Base-by-base conservation (phyloP, 2,888 invertebrate species). In the Amiota mariae region DNA sequence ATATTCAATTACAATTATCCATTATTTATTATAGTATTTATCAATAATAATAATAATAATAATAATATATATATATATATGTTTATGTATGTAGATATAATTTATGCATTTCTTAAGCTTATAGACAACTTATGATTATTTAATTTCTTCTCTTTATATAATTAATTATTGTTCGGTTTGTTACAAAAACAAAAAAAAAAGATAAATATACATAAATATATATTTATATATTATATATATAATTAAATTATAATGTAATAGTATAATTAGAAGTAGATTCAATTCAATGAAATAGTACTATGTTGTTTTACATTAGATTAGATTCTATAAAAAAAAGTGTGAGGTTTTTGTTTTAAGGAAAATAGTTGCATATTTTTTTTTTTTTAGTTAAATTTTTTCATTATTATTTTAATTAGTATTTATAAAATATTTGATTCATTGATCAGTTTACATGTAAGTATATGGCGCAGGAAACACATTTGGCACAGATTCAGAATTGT, bases 401-500 rank as follows among this genome's bases (percentile, higher is more conserved):
- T 70, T 71, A 9, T 59, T 20, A 24, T 54, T 10, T 36, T 68
- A 18, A 46, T 59, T 59, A 24, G 36, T 76, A 51, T 59, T 59
- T n/a, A 59, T 18, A 59, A 59, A 11, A 11, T 59, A 59, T 18
- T 18, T 18, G 20, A 11, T 36, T 36, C 36, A 36, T 15, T 59
- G 18, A 15, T 51, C 51, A 84, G 78, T 73, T 78, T 15, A n/a
- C 13, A 51, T 6, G 12, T n/a, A n/a, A 3, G 51, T 76, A 70
- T 79, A 76, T 81, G 83, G 78, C 80, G 78, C 80, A 81, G 79
- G 81, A 84, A 80, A 79, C 79, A 79, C 80, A 78, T 73, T 80
- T 87, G 88, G 88, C 88, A 87, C 87, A 82, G 81, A 75, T 78
- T 82, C 75, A 73, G 76, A 67, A 51, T 67, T 61, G 24, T 36